Percentiles rank a stretch among this genome's conserved stretches.
phyloP scores from a whole-genome alignment of 1,140 invertebrate species.

The Acromyrmex echinatior region DNA sequence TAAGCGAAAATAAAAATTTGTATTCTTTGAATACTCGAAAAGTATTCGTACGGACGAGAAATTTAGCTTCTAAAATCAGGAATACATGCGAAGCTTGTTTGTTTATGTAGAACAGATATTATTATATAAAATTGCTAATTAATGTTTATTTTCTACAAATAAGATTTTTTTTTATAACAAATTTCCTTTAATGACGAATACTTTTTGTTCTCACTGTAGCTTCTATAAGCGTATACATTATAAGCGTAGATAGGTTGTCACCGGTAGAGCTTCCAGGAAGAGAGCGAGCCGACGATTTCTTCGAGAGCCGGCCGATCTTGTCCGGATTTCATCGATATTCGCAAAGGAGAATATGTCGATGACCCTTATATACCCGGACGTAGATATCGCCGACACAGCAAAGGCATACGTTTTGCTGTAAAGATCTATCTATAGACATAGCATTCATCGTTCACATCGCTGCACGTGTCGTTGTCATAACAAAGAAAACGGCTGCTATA shows the following conservation, averaged over 20 bases:
- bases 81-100: too few relatives aligned
- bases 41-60: too few relatives aligned
- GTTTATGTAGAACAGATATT: too few relatives aligned
- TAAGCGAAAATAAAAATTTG: too few relatives aligned
- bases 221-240: background rate
- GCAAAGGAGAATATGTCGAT: constrained; percentile 34
- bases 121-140: too few relatives aligned
- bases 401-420: constrained; percentile 23
- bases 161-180: too few relatives aligned
- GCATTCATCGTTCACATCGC: constrained; percentile 24
- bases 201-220: background rate
- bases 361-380: constrained; percentile 55
- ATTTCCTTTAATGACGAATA: too few relatives aligned
- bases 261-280: background rate
- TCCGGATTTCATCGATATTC: constrained; percentile 44
- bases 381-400: constrained; percentile 19
- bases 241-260: background rate
- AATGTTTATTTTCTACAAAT: too few relatives aligned
- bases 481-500: constrained; percentile 23
- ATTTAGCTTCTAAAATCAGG: too few relatives aligned
- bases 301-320: background rate
- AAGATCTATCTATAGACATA: constrained; percentile 61
- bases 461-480: constrained; percentile 26
- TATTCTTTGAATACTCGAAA: too few relatives aligned
- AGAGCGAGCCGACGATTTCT: constrained; percentile 5